Conservation (phyloP, 2,113 vertebrate species). For the Chunga burmeisteri region DNA sequence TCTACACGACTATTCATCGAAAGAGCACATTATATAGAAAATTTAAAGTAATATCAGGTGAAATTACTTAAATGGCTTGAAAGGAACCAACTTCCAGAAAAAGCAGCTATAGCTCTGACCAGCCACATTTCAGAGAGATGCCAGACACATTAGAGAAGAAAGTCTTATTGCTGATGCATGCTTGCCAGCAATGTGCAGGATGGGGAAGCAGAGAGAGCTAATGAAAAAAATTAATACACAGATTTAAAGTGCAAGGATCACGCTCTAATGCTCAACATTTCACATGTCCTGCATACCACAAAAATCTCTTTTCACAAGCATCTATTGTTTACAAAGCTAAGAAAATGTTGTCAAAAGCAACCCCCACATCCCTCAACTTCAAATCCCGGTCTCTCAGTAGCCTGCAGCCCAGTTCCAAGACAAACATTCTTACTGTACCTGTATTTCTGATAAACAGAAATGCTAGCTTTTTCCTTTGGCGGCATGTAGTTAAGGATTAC, state of each 20-base stretch:
- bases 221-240: slow-evolving; percentile 69
- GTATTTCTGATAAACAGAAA: neutral
- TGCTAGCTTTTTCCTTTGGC: neutral
- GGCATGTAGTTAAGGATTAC: neutral
- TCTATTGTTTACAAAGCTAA: neutral
- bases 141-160: slow-evolving; percentile 39
- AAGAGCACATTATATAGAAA: slow-evolving; percentile 61
- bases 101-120: slow-evolving; percentile 30
- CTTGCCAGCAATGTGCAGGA: slow-evolving; percentile 55
- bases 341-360: neutral
- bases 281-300: slow-evolving; percentile 19
- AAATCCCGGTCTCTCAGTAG: slow-evolving; percentile 2
- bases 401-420: slow-evolving; percentile 13
- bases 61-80: slow-evolving; percentile 63
- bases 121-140: slow-evolving; percentile 51
- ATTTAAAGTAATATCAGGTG: slow-evolving; percentile 64
- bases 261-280: slow-evolving; percentile 31
- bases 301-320: slow-evolving; percentile 34
- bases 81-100: slow-evolving; percentile 63
- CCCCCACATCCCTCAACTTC: neutral
- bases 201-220: slow-evolving; percentile 51
- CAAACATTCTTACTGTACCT: neutral
- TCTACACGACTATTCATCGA: slow-evolving; percentile 67
- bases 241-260: slow-evolving; percentile 60
- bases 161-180: slow-evolving; percentile 57